phyloP scores from a whole-genome alignment of 1,140 invertebrate genomes.

The Teleogryllus occipitalis region DNA sequence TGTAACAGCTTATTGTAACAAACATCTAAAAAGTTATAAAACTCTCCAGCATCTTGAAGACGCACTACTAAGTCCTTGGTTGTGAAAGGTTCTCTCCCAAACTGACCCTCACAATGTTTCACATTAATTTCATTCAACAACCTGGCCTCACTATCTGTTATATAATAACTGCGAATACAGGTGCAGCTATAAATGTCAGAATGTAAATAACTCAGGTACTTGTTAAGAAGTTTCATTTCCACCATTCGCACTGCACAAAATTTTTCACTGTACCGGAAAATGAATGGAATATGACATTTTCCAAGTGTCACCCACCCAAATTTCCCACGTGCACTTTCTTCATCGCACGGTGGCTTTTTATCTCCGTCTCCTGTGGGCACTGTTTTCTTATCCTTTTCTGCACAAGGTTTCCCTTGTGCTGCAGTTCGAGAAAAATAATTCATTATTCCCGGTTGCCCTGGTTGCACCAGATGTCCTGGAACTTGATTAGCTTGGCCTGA shows the following conservation, averaged over 20 bases:
- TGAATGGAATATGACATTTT: slow-evolving; percentile 77
- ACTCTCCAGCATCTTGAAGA: slow-evolving; percentile 76
- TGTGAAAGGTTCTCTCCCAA: slow-evolving; percentile 81
- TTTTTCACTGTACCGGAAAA: slow-evolving; percentile 72
- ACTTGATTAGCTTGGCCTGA: slow-evolving; percentile 7
- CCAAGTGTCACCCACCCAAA: slow-evolving; percentile 86
- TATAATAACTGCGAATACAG: slow-evolving; percentile 86
- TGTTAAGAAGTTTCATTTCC: slow-evolving; percentile 77
- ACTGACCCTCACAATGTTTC: slow-evolving; percentile 84
- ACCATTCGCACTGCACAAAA: slow-evolving; percentile 88
- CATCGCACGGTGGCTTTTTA: slow-evolving; percentile 45
- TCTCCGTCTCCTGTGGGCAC: neutral
- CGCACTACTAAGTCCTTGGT: slow-evolving; percentile 82
- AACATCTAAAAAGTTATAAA: slow-evolving; percentile 82
- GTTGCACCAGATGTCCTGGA: slow-evolving; percentile 28
- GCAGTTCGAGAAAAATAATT: slow-evolving; percentile 42
- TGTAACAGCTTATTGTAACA: slow-evolving; percentile 74
- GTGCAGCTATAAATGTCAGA: slow-evolving; percentile 80
- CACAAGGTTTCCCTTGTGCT: slow-evolving; percentile 9
- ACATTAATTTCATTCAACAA: slow-evolving; percentile 89
- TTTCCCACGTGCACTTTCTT: slow-evolving; percentile 70
- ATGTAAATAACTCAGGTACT: slow-evolving; percentile 71
- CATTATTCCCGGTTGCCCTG: slow-evolving; percentile 43
- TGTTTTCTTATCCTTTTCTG: slow-evolving; percentile 13
- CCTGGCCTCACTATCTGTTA: slow-evolving; percentile 81